Evolutionary conservation across 2,888 invertebrate genomes (phyloP).

Genomic region (Laspeyria flexula): DNA sequence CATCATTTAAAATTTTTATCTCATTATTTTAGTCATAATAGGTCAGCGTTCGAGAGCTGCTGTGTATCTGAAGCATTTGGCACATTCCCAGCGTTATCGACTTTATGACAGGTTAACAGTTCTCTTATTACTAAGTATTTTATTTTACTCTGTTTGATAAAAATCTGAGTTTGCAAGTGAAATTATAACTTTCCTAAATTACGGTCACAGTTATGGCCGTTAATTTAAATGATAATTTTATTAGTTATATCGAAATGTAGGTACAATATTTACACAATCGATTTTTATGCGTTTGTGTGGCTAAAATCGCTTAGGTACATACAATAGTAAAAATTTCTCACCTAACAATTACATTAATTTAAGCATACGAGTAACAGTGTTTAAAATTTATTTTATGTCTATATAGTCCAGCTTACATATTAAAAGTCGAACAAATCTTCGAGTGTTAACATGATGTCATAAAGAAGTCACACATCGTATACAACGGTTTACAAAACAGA

Average conservation of each 20-base stretch:
- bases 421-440: constrained; percentile 70
- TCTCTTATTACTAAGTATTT: constrained; percentile 63
- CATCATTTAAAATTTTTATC: constrained; percentile 63
- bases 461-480: constrained; percentile 84
- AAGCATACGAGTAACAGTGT: constrained; percentile 85
- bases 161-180: constrained; percentile 57
- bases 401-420: constrained; percentile 74
- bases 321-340: constrained; percentile 78
- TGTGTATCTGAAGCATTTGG: constrained; percentile 77
- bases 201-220: constrained; percentile 25
- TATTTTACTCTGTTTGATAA: constrained; percentile 62
- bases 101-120: constrained; percentile 67
- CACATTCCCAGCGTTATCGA: constrained; percentile 79
- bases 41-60: constrained; percentile 70
- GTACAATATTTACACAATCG: constrained; percentile 67
- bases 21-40: constrained; percentile 70
- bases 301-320: constrained; percentile 77
- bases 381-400: constrained; percentile 80
- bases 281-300: constrained; percentile 73
- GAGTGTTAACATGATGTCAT: constrained; percentile 73
- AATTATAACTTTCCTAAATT: constrained; percentile 43
- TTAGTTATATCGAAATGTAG: constrained; percentile 52
- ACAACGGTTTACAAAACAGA: constrained; percentile 84
- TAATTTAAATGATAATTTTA: constrained; percentile 43
- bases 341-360: constrained; percentile 80